Base-by-base conservation (phyloP, 2,797 vertebrate species). In the Anisognathus igniventris region DNA sequence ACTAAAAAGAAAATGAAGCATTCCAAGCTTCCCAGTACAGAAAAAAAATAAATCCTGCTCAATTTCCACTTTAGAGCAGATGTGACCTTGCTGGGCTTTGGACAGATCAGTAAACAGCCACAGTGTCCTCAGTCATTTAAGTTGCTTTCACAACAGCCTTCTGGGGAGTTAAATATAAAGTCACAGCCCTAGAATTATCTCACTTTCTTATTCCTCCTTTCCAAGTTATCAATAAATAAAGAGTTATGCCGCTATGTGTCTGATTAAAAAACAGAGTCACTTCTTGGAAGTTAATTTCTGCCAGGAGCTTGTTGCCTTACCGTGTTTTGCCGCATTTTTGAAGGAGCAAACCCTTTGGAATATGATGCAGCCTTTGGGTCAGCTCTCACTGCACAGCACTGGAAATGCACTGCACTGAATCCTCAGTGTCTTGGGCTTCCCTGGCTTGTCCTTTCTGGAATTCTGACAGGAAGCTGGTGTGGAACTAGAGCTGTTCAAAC, bases 341-440 rank as follows among this genome's bases (percentile, higher is more conserved):
- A 54, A 54, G 64, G 33, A 89, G 9, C 35, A 73, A 30, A 53
- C 9, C 17, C n/a, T 33, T 15, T 35, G n/a, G 71, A 79, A 25
- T 15, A 44, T 3, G 3, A 23, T 5, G 24, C 1, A 2, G 12
- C n/a, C 20, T 66, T 40, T 2, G 8, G 6, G n/a, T 75, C 44
- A 27, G 45, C 28, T 92, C 27, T 23, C 7, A 9, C 20, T 23
- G 51, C 20, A 17, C 25, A 28, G 66, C 14, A 13, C 28, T 42
- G 28, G 56, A 39, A 73, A 33, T 4, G 8, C 56, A 2, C 44
- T 47, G 6, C 37, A 8, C 4, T 27, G 56, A 56, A 40, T 39
- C 24, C 24, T 64, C 33, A 17, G 45, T 12, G 61, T 31, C 7
- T 8, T 45, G 23, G 21, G 5, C 53, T 62, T 44, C 28, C 21